Evolutionary conservation across 2,888 invertebrate species (phyloP).

Genomic region (Diaperis boleti): DNA sequence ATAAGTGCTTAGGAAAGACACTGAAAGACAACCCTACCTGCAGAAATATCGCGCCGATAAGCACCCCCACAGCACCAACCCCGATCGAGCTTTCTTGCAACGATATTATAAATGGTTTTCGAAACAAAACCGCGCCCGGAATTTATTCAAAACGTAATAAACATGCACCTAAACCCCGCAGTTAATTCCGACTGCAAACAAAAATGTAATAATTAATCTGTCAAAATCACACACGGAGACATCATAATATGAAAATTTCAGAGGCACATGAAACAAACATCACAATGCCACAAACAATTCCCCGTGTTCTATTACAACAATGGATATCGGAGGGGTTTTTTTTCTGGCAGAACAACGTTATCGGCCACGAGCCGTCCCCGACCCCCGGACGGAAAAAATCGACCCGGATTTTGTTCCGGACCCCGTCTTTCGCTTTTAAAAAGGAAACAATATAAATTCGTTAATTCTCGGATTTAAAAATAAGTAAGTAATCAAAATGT

Average conservation of each 20-base stretch:
- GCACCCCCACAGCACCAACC: too few relatives aligned
- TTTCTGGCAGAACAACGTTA: slow-evolving; percentile 3
- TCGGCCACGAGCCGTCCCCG: slow-evolving; percentile 1
- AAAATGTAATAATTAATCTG: slow-evolving; percentile 64
- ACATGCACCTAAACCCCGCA: slow-evolving; percentile 39
- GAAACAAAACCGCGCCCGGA: background rate
- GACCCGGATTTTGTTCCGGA: too few relatives aligned
- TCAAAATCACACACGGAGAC: slow-evolving; percentile 63
- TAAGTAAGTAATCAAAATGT: too few relatives aligned
- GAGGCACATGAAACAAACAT: slow-evolving; percentile 56
- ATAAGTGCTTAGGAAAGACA: too few relatives aligned
- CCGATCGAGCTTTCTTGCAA: too few relatives aligned
- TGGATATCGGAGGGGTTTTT: slow-evolving; percentile 26
- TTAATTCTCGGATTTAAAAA: too few relatives aligned
- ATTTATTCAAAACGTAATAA: slow-evolving; percentile 38
- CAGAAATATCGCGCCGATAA: too few relatives aligned
- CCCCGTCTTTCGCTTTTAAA: too few relatives aligned
- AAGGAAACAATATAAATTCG: too few relatives aligned
- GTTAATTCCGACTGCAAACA: slow-evolving; percentile 47
- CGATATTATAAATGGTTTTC: too few relatives aligned
- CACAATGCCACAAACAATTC: slow-evolving; percentile 57
- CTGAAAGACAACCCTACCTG: too few relatives aligned
- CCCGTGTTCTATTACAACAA: slow-evolving; percentile 45
- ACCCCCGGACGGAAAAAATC: background rate
- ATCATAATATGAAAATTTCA: slow-evolving; percentile 61